Conservation (phyloP, 2,797 vertebrate genomes). For the Phylloscopus collybita region DNA sequence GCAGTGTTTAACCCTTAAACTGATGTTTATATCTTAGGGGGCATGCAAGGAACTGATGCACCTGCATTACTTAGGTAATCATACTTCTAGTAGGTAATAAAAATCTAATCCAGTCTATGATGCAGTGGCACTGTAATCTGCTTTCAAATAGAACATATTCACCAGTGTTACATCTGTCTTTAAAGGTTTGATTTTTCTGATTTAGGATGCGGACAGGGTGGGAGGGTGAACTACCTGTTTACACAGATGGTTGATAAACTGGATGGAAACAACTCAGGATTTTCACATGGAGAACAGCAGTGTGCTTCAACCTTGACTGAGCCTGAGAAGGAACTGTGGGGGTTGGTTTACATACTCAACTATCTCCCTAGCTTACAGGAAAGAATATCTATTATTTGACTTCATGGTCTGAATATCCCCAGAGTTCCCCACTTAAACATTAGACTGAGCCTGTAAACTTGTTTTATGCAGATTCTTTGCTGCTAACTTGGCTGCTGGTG, state of each 20-base stretch:
- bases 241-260: background rate
- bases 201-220: background rate
- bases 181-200: background rate
- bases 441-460: background rate
- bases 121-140: background rate
- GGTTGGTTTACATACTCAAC: background rate
- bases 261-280: background rate
- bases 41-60: background rate
- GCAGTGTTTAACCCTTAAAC: background rate
- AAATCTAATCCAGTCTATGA: background rate
- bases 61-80: background rate
- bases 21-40: background rate
- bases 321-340: background rate
- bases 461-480: background rate
- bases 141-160: background rate
- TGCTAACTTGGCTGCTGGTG: background rate
- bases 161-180: background rate
- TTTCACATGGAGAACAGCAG: background rate
- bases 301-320: background rate
- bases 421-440: background rate
- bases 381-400: background rate
- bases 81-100: background rate
- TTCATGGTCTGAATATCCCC: background rate
- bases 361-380: background rate
- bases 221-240: background rate